These are phyloP conservation scores for Ypsolopha sequella DNA, from an alignment of 2,888 invertebrate genomes.

Conservation along the genomic window DNA sequence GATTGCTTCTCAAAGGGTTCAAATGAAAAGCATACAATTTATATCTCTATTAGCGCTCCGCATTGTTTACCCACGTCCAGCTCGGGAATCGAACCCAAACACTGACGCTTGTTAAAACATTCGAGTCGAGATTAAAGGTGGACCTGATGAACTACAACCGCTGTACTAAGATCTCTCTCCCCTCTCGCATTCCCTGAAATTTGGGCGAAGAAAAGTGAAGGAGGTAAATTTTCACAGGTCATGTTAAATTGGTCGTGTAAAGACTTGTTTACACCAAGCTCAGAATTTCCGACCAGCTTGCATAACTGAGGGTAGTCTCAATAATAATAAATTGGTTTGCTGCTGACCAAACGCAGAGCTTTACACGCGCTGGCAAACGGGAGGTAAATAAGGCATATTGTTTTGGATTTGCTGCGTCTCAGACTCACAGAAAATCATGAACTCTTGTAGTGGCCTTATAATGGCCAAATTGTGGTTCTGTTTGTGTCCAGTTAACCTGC, in stretches of 20 bases:
- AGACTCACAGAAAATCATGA: too few relatives aligned
- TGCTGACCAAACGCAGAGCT: conserved; percentile 9
- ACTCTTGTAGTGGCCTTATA: too few relatives aligned
- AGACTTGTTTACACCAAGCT: conserved; percentile 63
- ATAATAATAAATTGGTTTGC: conserved; percentile 68
- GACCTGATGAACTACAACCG: conserved; percentile 35
- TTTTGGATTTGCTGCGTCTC: too few relatives aligned
- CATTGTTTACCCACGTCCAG: conserved; percentile 60
- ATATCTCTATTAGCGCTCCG: conserved; percentile 66
- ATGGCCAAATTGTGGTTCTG: too few relatives aligned
- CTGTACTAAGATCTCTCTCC: conserved; percentile 22
- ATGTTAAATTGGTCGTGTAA: conserved; percentile 33
- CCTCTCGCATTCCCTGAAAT: background rate
- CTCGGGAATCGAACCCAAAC: conserved; percentile 49
- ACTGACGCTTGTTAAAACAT: conserved; percentile 60
- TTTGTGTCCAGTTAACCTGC: too few relatives aligned
- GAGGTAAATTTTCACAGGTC: background rate
- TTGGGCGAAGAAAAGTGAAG: background rate
- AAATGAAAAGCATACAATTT: conserved; percentile 60
- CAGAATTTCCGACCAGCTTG: conserved; percentile 65
- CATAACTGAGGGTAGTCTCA: conserved; percentile 68
- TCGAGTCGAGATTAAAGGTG: conserved; percentile 61
- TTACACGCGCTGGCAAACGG: background rate
- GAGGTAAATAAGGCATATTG: too few relatives aligned
- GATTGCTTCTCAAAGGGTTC: conserved; percentile 56